phyloP scores from a whole-genome alignment of 2,888 invertebrate genomes.

The Tachystola acroxantha region DNA sequence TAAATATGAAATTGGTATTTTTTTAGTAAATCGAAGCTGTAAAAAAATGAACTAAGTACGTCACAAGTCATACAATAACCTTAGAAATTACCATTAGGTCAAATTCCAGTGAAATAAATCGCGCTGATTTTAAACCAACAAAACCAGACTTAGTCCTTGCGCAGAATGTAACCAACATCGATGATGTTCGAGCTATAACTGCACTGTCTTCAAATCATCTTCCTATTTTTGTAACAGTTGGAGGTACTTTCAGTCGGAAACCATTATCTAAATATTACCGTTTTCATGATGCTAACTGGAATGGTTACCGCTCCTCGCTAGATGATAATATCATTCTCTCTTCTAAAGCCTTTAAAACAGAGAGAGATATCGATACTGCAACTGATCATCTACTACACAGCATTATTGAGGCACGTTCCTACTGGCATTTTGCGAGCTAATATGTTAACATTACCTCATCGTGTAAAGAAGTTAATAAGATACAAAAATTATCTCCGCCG shows the following conservation, averaged over 20 bases:
- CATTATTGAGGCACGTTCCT: neutral
- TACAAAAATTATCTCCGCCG: slow-evolving; percentile 4
- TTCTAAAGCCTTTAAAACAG: neutral
- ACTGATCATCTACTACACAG: neutral
- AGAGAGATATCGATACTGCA: neutral
- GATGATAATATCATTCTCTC: slow-evolving; percentile 4
- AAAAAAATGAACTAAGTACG: too few relatives aligned
- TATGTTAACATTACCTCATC: neutral
- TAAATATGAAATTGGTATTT: too few relatives aligned
- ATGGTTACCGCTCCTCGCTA: slow-evolving; percentile 1
- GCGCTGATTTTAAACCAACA: neutral
- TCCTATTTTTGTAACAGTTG: slow-evolving; percentile 4
- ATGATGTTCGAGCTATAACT: neutral
- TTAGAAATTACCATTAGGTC: too few relatives aligned
- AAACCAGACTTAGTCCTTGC: slow-evolving; percentile 6
- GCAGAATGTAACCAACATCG: neutral
- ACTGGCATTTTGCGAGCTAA: neutral
- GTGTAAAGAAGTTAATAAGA: slow-evolving; percentile 3
- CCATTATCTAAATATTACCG: neutral
- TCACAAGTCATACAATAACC: too few relatives aligned
- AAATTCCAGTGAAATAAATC: too few relatives aligned
- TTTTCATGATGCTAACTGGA: slow-evolving; percentile 4
- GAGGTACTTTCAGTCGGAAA: neutral
- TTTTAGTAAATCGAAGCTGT: too few relatives aligned
- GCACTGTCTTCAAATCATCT: slow-evolving; percentile 11